Conservation (phyloP, 2,113 vertebrate species). For the Apus apus region DNA sequence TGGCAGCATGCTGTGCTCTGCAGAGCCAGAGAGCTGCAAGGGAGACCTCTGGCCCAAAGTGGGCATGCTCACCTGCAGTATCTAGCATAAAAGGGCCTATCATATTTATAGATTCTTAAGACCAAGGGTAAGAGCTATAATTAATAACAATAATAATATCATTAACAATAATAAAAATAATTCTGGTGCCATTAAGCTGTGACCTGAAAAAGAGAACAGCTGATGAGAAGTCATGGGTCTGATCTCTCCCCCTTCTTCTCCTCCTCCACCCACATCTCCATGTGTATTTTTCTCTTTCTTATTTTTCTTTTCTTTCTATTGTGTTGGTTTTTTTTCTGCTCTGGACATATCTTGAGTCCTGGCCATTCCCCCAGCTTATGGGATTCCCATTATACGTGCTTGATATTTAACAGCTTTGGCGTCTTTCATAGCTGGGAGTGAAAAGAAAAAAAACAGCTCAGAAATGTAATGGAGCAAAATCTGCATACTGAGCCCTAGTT, state of each 20-base stretch:
- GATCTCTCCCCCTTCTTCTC: neutral
- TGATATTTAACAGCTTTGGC: conserved; percentile 41
- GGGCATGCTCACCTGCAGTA: neutral
- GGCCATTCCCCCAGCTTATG: conserved; percentile 56
- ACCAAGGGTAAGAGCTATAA: neutral
- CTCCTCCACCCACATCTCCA: neutral
- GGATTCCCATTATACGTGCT: conserved; percentile 55
- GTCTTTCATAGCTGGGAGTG: conserved; percentile 46
- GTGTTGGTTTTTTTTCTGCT: neutral
- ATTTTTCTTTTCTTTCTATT: conserved; percentile 14
- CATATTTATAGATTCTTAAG: neutral
- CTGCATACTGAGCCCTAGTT: conserved; percentile 40
- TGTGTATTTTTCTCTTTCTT: conserved; percentile 7
- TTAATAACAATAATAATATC: neutral
- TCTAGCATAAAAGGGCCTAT: neutral
- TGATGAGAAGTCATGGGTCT: neutral
- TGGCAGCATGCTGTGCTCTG: neutral
- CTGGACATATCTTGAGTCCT: conserved; percentile 64
- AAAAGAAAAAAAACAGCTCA: conserved; percentile 38
- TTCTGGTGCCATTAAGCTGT: neutral
- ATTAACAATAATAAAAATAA: neutral
- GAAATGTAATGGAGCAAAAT: conserved; percentile 16
- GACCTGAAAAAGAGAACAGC: conserved; percentile 36
- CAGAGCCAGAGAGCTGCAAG: neutral
- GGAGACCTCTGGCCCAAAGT: neutral